Conservation (phyloP, 2,797 vertebrate species). For the Sebastolobus altivelis region DNA sequence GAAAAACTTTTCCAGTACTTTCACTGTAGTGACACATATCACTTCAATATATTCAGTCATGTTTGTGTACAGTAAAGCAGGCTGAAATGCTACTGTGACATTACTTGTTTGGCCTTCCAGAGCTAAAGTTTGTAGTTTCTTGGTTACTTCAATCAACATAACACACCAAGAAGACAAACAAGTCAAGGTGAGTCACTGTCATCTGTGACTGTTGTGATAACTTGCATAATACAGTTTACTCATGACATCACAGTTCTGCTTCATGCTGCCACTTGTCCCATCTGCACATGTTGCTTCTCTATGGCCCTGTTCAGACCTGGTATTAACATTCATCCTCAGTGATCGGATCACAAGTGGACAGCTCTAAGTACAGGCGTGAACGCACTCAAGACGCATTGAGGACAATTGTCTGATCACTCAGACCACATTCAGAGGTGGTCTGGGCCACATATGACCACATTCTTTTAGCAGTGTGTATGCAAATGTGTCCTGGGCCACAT, state of each 20-base stretch:
- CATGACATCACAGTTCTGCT: not conserved
- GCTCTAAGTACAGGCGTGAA: too few relatives aligned
- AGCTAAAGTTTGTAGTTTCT: not conserved
- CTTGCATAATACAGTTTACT: not conserved
- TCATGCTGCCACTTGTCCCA: not conserved
- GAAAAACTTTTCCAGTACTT: not conserved
- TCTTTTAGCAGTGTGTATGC: too few relatives aligned
- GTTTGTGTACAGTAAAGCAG: not conserved
- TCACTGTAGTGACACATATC: not conserved
- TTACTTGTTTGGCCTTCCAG: not conserved
- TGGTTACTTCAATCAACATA: not conserved
- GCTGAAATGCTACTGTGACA: not conserved
- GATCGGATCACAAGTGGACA: too few relatives aligned
- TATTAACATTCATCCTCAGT: too few relatives aligned
- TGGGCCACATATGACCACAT: too few relatives aligned
- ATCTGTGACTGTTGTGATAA: not conserved
- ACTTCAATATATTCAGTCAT: not conserved
- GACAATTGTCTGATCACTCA: too few relatives aligned
- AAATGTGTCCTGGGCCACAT: too few relatives aligned
- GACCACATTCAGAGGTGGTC: too few relatives aligned
- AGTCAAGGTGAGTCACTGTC: not conserved
- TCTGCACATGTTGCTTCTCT: not conserved
- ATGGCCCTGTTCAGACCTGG: too few relatives aligned
- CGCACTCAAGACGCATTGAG: too few relatives aligned
- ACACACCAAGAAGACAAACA: not conserved